Evolutionary conservation across 1,140 invertebrate species (phyloP), one percentile per base, ranked within the genome.

Genomic region (Rhizoglyphus robini): DNA sequence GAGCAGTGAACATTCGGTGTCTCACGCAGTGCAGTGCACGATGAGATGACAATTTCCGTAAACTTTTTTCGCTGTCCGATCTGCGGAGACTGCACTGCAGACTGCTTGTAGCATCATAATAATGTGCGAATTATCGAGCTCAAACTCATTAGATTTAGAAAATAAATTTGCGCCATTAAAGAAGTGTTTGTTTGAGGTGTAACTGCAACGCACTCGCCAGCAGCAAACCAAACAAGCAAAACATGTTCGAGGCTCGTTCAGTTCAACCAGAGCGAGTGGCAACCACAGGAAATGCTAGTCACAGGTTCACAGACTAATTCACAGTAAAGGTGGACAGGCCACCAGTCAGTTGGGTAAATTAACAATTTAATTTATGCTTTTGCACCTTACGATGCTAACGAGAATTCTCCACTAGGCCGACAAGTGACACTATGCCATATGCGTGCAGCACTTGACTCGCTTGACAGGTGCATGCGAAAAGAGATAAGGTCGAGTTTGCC

Each of bases 11-110:
- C n/a, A n/a, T n/a, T n/a, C n/a, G n/a, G n/a, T n/a, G n/a, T n/a
- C n/a, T n/a, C n/a, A n/a, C n/a, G n/a, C n/a, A n/a, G n/a, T n/a
- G n/a, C n/a, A n/a, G n/a, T n/a, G n/a, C n/a, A n/a, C n/a, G n/a
- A n/a, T n/a, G 29, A 32, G 13, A 32, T 5, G 57, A 60, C 58
- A 60, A 60, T 60, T 60, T 60, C 58, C 58, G 58, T 46, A 60
- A 27, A 60, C 13, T 29, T 15, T 60, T 60, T 27, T 3, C 3
- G 2, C 36, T 18, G 18, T 18, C 18, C 18, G 36, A 18, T 41
- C 8, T 2, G 20, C n/a, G 15, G 3, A 4, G 13, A 23, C 23
- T 15, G 13, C 3, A 32, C n/a, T 29, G 29, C 15, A n/a, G 1
- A 60, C 15, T 32, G 29, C 2, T 2, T 1, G 36, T 29, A 60